Conservation (phyloP, 2,888 invertebrate genomes). For the Lasiommata megera region DNA sequence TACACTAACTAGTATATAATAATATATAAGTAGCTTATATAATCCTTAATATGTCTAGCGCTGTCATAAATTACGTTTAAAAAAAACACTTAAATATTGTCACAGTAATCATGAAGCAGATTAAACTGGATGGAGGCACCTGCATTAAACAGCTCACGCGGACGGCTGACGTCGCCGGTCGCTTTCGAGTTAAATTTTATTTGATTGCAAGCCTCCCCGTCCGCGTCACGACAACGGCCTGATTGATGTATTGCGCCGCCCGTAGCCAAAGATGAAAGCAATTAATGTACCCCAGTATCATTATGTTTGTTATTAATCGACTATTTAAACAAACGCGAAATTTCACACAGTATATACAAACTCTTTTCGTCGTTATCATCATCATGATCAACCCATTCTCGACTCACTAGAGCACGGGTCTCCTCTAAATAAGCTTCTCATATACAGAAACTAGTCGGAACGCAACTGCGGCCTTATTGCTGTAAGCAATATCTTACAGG, state of each 20-base stretch:
- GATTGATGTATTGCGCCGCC: slow-evolving; percentile 71
- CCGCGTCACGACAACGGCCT: slow-evolving; percentile 52
- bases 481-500: too few relatives aligned
- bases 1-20: too few relatives aligned
- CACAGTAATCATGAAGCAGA: slow-evolving; percentile 23
- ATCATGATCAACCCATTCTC: too few relatives aligned
- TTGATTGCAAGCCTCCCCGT: slow-evolving; percentile 70
- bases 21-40: too few relatives aligned
- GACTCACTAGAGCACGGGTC: too few relatives aligned
- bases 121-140: slow-evolving; percentile 33
- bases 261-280: slow-evolving; percentile 37
- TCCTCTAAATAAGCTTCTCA: too few relatives aligned
- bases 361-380: too few relatives aligned
- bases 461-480: too few relatives aligned
- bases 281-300: slow-evolving; percentile 26
- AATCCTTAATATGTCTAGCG: too few relatives aligned
- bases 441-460: too few relatives aligned
- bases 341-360: not conserved
- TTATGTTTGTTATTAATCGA: slow-evolving; percentile 10
- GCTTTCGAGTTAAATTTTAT: slow-evolving; percentile 77
- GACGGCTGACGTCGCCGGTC: slow-evolving; percentile 44
- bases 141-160: slow-evolving; percentile 49
- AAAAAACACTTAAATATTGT: slow-evolving; percentile 8
- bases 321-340: not conserved
- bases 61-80: too few relatives aligned